Evolutionary conservation across 2,888 invertebrate species (phyloP).

Genomic region (Oxytorus armatus): DNA sequence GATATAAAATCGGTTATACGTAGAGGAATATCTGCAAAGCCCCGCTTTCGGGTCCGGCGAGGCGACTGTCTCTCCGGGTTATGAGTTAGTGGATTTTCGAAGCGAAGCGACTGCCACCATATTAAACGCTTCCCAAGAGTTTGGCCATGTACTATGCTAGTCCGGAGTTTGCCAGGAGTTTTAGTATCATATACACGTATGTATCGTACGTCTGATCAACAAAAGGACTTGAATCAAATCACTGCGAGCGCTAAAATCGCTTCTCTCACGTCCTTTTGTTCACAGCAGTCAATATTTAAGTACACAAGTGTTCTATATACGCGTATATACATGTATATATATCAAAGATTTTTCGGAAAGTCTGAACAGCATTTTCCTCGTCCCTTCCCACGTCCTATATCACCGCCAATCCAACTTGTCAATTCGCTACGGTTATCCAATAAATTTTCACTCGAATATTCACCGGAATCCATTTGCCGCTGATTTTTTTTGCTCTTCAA

Average conservation of each 20-base stretch:
- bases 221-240: conserved; percentile 10
- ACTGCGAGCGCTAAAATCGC: neutral
- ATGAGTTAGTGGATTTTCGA: conserved; percentile 77
- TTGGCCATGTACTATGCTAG: conserved; percentile 38
- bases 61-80: conserved; percentile 71
- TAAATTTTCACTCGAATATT: conserved; percentile 49
- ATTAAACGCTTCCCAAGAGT: conserved; percentile 76
- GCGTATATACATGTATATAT: neutral
- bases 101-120: conserved; percentile 75
- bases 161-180: conserved; percentile 54
- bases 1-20: too few species aligned
- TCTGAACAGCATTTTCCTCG: conserved; percentile 33
- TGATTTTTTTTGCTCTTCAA: conserved; percentile 5
- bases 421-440: conserved; percentile 41
- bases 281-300: conserved; percentile 1
- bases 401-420: conserved; percentile 44
- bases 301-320: neutral
- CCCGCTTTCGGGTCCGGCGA: conserved; percentile 45
- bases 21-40: conserved; percentile 24
- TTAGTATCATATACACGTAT: conserved; percentile 5
- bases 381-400: conserved; percentile 7
- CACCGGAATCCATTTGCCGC: neutral
- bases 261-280: conserved; percentile 2
- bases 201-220: neutral
- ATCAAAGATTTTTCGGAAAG: conserved; percentile 1